A percentile compares a stretch with the other conserved stretches of the same genome.
These are phyloP conservation scores for Bellardia pandia DNA, from an alignment of 2,888 invertebrate species.

Conservation along the genomic window DNA sequence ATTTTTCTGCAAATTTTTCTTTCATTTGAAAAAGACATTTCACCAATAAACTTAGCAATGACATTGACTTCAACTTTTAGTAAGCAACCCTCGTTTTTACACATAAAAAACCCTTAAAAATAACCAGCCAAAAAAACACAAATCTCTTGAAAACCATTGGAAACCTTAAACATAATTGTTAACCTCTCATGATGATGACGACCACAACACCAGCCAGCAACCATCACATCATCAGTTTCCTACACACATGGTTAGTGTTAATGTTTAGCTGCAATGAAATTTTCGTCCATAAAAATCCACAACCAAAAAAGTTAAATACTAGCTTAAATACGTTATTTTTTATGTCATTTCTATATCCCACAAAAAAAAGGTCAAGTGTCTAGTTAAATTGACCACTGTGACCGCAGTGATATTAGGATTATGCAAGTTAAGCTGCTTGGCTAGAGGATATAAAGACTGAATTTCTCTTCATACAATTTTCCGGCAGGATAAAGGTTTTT, in stretches of 20 bases:
- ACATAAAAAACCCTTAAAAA: not conserved
- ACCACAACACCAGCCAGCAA: constrained; percentile 16
- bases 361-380: constrained; percentile 78
- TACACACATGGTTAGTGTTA: constrained; percentile 33
- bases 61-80: not conserved
- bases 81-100: not conserved
- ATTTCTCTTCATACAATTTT: constrained; percentile 45
- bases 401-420: constrained; percentile 80
- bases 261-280: constrained; percentile 66
- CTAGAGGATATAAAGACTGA: constrained; percentile 52
- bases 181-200: constrained; percentile 58
- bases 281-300: constrained; percentile 55
- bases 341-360: constrained; percentile 25
- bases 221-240: constrained; percentile 5
- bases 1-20: too few relatives aligned
- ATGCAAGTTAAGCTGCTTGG: constrained; percentile 81
- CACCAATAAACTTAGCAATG: too few relatives aligned
- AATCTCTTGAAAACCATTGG: constrained; percentile 33
- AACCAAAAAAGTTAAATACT: not conserved
- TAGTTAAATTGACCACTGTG: constrained; percentile 76
- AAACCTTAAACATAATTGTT: constrained; percentile 66
- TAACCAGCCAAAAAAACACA: not conserved
- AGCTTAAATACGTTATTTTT: constrained; percentile 39
- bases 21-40: not conserved
- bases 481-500: constrained; percentile 25